Evolutionary conservation across 2,888 invertebrate species (phyloP).

Genomic region (Sipha maydis): DNA sequence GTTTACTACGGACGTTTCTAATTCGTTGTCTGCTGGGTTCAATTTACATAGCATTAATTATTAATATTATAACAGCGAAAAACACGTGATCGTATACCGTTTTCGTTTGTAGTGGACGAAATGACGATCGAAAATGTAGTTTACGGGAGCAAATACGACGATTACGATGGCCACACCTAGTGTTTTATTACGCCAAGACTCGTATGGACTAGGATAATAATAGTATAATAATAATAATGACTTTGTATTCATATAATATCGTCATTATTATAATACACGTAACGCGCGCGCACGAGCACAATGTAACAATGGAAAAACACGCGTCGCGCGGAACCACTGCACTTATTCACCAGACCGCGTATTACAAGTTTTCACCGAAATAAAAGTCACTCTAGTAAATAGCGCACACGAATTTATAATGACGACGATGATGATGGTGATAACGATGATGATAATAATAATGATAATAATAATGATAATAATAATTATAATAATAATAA

Average conservation of each 20-base stretch:
- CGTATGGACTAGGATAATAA: too few species aligned
- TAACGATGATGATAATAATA: too few species aligned
- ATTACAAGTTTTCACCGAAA: conserved; percentile 38
- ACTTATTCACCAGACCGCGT: conserved; percentile 23
- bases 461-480: too few species aligned
- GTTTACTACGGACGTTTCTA: not conserved
- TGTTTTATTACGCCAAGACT: not conserved
- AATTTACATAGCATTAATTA: not conserved
- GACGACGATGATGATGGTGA: not conserved
- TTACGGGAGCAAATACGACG: not conserved
- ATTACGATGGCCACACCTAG: not conserved
- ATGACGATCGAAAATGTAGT: not conserved
- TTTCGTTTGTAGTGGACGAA: too few species aligned
- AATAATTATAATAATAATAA: too few species aligned
- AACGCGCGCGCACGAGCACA: not conserved
- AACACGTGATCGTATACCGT: not conserved
- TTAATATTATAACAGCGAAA: not conserved
- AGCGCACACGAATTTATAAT: not conserved
- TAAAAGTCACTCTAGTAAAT: conserved; percentile 15
- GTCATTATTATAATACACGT: conserved; percentile 8
- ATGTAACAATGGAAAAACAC: conserved; percentile 19
- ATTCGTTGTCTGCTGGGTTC: not conserved
- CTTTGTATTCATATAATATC: not conserved
- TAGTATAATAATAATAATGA: not conserved
- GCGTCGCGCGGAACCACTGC: not conserved